These are phyloP conservation scores for Oenanthe oenanthe DNA, from an alignment of 2,113 vertebrate species.

Conservation along the genomic window DNA sequence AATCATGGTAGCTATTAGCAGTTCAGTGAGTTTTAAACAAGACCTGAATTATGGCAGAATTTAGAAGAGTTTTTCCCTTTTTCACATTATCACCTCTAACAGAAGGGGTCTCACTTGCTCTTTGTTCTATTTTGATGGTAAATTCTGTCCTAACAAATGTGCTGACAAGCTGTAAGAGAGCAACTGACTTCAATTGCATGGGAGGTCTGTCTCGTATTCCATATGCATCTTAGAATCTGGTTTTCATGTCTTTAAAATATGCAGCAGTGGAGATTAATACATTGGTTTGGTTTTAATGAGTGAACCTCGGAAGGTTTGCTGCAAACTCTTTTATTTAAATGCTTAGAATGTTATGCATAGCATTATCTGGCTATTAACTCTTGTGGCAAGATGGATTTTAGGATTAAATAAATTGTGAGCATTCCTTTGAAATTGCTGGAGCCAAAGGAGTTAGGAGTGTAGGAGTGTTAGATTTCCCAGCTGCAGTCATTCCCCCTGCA, in stretches of 20 bases:
- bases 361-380: slow-evolving; percentile 21
- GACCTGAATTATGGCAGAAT: not conserved
- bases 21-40: not conserved
- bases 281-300: not conserved
- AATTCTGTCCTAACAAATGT: not conserved
- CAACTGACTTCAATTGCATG: not conserved
- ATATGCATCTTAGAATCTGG: not conserved
- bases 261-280: not conserved
- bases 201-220: not conserved
- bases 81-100: not conserved
- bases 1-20: not conserved
- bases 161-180: not conserved
- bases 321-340: slow-evolving; percentile 5
- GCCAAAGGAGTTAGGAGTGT: not conserved
- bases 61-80: not conserved
- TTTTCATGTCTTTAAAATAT: not conserved
- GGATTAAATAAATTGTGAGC: slow-evolving; percentile 16
- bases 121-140: not conserved
- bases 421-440: slow-evolving; percentile 22
- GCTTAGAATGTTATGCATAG: not conserved
- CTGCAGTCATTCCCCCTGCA: not conserved
- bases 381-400: not conserved
- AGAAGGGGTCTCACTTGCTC: not conserved
- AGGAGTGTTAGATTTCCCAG: not conserved
- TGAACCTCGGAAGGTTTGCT: not conserved